Base-by-base conservation (phyloP, 2,888 invertebrate species). In the Seira ritae region DNA sequence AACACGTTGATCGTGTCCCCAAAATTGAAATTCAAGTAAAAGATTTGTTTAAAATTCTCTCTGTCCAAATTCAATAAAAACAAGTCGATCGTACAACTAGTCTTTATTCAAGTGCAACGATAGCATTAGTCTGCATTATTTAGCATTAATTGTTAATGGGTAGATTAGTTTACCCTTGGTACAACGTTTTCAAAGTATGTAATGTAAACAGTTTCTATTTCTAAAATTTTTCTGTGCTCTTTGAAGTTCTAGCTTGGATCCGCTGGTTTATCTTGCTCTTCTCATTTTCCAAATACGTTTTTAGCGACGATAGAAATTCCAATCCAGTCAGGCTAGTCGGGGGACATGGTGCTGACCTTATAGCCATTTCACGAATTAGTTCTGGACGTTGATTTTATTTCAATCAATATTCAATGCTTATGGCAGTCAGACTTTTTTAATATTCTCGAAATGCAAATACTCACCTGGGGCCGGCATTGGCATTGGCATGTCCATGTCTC, bases 341-440 rank as follows among this genome's bases (percentile, higher is more conserved):
- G 8, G 60, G 60, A 19, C 75, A 75, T 4, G 81, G 81, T 20
- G 81, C 81, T 55, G 81, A 81, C 3, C 81, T 19, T 42, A 81
- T 71, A 0, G 76, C 66, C 24, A 76, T 76, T 81, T 76, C 81
- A 15, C 81, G 80, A 19, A 31, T 19, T 17, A 80, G 15, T 8
- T n/a, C 60, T 60, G 17, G 3, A 60, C 4, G 17, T n/a, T 60
- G n/a, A 17, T 60, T 15, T 4, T 6, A 60, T 42, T 42, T 42
- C 12, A 60, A 60, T n/a, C n/a, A n/a, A n/a, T n/a, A n/a, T n/a
- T n/a, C n/a, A n/a, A n/a, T n/a, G n/a, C n/a, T n/a, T n/a, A n/a
- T n/a, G n/a, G n/a, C n/a, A n/a, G n/a, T n/a, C n/a, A n/a, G n/a
- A n/a, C n/a, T n/a, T n/a, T n/a, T n/a, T n/a, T n/a, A n/a, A n/a